A percentile compares a stretch with the other conserved stretches of the same genome.
These are phyloP conservation scores for Scolanthus callimorphus DNA, from an alignment of 92 coral and sea anemone species.

Conservation along the genomic window DNA sequence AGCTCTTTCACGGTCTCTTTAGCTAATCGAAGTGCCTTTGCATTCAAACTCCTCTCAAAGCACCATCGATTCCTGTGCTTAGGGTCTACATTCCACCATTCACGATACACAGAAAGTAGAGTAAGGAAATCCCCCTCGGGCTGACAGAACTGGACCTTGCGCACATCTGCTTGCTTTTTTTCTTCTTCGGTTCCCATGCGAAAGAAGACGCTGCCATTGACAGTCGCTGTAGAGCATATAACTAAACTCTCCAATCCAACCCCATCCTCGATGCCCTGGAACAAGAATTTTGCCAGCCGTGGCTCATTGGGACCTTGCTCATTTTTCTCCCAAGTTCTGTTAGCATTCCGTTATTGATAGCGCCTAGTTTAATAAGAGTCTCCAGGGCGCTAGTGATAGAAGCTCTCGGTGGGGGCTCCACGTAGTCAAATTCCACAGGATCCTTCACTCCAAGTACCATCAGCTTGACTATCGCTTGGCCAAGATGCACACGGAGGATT, in stretches of 20 bases:
- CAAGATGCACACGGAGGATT: conserved; percentile 84
- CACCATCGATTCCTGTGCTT: conserved; percentile 77
- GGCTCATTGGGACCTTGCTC: conserved; percentile 89
- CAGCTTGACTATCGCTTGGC: conserved; percentile 83
- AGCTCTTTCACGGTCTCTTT: conserved; percentile 80
- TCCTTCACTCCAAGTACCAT: conserved; percentile 85
- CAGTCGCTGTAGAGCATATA: conserved; percentile 71
- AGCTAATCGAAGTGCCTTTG: conserved; percentile 88
- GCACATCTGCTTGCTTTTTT: conserved; percentile 67
- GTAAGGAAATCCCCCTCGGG: conserved; percentile 89
- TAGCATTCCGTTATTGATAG: conserved; percentile 55
- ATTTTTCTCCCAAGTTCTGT: conserved; percentile 75
- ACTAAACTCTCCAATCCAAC: conserved; percentile 74
- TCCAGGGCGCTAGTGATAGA: conserved; percentile 55
- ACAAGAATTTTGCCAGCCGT: conserved; percentile 69
- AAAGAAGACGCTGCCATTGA: conserved; percentile 78
- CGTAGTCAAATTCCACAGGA: conserved; percentile 72
- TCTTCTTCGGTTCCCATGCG: conserved; percentile 91
- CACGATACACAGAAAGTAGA: conserved; percentile 64
- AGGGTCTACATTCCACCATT: conserved; percentile 38
- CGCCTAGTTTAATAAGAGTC: conserved; percentile 69
- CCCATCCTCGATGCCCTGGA: conserved; percentile 73
- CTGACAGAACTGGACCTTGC: conserved; percentile 82
- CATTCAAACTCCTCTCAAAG: conserved; percentile 71
- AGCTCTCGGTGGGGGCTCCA: conserved; percentile 81